Conservation (phyloP, 2,888 invertebrate genomes). For the Gastrophysa polygoni region DNA sequence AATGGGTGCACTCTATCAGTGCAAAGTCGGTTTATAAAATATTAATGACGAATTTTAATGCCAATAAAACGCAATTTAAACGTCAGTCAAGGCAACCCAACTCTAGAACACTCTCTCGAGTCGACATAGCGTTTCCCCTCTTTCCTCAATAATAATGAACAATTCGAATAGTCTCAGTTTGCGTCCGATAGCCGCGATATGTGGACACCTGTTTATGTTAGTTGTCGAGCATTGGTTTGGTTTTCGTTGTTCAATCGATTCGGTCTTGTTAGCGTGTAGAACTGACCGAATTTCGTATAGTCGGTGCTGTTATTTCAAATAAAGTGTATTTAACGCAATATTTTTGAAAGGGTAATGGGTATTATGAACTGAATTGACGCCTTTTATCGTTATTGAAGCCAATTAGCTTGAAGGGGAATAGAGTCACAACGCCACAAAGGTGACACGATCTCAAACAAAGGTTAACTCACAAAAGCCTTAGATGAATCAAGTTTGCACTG, state of each 20-base stretch:
- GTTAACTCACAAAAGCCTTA: too few species aligned
- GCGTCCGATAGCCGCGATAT: neutral
- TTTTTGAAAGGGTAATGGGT: neutral
- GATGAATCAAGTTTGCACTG: too few species aligned
- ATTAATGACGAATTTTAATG: too few species aligned
- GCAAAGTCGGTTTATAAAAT: too few species aligned
- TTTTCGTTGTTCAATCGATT: neutral
- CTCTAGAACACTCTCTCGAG: neutral
- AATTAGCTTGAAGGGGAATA: neutral
- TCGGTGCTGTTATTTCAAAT: neutral
- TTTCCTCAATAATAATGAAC: constrained; percentile 14
- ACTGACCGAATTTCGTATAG: too few species aligned
- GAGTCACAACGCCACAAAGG: neutral
- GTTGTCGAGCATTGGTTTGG: neutral
- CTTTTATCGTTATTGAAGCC: neutral
- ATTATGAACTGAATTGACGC: neutral
- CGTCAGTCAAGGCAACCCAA: constrained; percentile 2
- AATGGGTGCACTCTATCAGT: too few species aligned
- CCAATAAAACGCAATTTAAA: neutral
- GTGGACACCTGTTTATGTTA: constrained; percentile 1
- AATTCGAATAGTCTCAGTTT: constrained; percentile 3
- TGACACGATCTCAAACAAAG: neutral
- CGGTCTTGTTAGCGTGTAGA: too few species aligned
- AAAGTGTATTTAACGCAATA: too few species aligned
- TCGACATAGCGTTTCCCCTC: neutral